These are phyloP conservation scores for Alloplasta piceator DNA, from an alignment of 2,888 invertebrate species.

Conservation along the genomic window DNA sequence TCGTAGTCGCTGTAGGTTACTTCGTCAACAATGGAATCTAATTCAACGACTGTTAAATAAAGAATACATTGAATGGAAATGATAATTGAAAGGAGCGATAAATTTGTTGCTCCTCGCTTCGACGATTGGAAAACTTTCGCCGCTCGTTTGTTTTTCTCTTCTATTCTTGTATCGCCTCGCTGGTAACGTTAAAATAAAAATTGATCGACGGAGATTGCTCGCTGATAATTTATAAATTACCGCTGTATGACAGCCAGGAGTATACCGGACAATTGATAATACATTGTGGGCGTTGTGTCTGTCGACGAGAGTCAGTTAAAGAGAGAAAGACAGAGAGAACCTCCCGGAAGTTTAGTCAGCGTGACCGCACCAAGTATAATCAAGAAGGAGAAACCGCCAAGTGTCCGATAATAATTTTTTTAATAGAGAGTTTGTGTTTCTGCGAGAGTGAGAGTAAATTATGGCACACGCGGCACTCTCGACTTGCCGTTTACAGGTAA, in stretches of 20 bases:
- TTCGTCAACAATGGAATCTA: too few species aligned
- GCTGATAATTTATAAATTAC: conserved; percentile 3
- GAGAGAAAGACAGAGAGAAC: conserved; percentile 1
- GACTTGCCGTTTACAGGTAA: conserved; percentile 45
- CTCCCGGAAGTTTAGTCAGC: conserved; percentile 55
- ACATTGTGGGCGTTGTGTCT: conserved; percentile 29
- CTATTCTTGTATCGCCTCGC: too few species aligned
- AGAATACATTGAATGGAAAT: too few species aligned
- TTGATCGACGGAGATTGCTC: conserved; percentile 2
- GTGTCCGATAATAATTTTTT: conserved; percentile 52
- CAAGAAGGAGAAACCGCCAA: conserved; percentile 43
- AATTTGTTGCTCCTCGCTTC: not conserved
- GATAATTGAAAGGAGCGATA: too few species aligned
- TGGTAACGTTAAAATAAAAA: not conserved
- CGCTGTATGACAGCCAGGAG: not conserved
- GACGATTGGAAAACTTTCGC: not conserved
- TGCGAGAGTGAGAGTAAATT: conserved; percentile 11
- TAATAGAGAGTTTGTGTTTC: conserved; percentile 3
- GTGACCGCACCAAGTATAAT: conserved; percentile 33
- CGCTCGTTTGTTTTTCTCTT: not conserved
- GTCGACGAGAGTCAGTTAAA: conserved; percentile 23
- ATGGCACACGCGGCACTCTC: conserved; percentile 51
- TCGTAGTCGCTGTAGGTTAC: too few species aligned
- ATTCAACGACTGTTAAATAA: too few species aligned
- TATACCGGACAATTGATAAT: conserved; percentile 43